Base-by-base conservation (phyloP, 2,888 invertebrate genomes). In the Ctena decussata region DNA sequence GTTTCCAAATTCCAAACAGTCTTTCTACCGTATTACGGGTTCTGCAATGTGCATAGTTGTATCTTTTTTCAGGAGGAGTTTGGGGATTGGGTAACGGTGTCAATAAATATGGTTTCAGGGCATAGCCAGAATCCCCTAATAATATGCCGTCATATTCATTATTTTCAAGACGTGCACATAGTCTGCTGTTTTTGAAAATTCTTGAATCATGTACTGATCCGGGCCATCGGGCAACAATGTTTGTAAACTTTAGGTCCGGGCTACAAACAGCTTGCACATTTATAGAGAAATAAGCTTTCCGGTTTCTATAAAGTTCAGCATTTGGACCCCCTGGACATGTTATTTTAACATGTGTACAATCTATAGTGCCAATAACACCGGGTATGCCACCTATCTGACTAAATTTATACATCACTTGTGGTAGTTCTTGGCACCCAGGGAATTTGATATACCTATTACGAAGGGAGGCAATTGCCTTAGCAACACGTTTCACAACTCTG, bases 191-290 rank as follows among this genome's bases (percentile, higher is more conserved):
- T n/a, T n/a, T n/a, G n/a, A n/a, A n/a, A n/a, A n/a, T n/a, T n/a
- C n/a, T n/a, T n/a, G n/a, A n/a, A n/a, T n/a, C n/a, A n/a, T n/a
- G n/a, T n/a, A n/a, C n/a, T n/a, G n/a, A n/a, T n/a, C n/a, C n/a
- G 18, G 85, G 85, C 81, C 81, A 81, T 30, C 60, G 18, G 0
- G 78, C 85, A 15, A 80, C 77, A 21, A 74, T 46, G 35, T 78
- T 78, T 35, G 78, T 85, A 24, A 80, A 77, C n/a, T 69, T 65
- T 8, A 57, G 12, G 37, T 57, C 41, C 12, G 32, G n/a, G 60
- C 53, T 53, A 37, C 75, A 75, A 2, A 75, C 75, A 18, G 75
- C 57, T 24, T 57, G 75, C 11, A 57, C 75, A 39, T 57, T 75
- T 1, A 75, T 18, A 76, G 76, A 76, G 41, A 41, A 46, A 74